Conservation (phyloP, 2,888 invertebrate genomes). For the Hirtodrosophila confusa region DNA sequence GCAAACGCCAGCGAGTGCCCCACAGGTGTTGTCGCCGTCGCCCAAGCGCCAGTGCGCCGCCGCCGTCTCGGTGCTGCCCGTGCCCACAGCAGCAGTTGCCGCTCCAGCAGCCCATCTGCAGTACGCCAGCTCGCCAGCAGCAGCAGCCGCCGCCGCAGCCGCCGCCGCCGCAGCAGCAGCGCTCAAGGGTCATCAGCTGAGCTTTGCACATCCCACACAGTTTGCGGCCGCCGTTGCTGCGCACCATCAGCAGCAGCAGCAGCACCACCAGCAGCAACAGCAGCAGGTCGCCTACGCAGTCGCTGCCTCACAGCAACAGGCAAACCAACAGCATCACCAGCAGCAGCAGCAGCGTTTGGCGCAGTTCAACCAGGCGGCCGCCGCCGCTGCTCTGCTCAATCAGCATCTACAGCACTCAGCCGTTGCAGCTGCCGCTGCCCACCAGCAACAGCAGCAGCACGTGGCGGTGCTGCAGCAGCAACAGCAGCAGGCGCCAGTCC, state of each 20-base stretch:
- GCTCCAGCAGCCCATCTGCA: conserved; percentile 72
- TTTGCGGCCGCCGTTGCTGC: conserved; percentile 81
- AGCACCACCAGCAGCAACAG: conserved; percentile 49
- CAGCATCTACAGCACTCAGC: conserved; percentile 80
- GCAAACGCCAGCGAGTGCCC: conserved; percentile 85
- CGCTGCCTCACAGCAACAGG: conserved; percentile 58
- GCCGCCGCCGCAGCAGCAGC: conserved; percentile 72
- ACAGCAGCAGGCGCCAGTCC: conserved; percentile 74
- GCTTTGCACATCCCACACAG: conserved; percentile 77
- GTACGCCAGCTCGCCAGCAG: conserved; percentile 83
- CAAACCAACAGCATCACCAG: conserved; percentile 76
- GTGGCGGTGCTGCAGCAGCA: conserved; percentile 77
- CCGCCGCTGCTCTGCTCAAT: conserved; percentile 78
- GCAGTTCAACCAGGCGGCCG: conserved; percentile 78
- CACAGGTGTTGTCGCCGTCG: conserved; percentile 85
- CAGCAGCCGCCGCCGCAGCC: conserved; percentile 76
- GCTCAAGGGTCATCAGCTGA: conserved; percentile 78
- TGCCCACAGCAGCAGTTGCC: conserved; percentile 78
- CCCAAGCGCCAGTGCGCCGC: conserved; percentile 85
- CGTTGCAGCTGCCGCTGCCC: conserved; percentile 81
- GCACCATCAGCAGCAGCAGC: conserved; percentile 70
- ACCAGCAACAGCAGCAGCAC: conserved; percentile 79
- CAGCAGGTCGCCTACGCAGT: conserved; percentile 61
- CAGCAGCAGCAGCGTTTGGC: conserved; percentile 77
- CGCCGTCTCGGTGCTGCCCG: conserved; percentile 83